These are phyloP conservation scores for Acridotheres tristis DNA, from an alignment of 2,797 vertebrate species.

Conservation along the genomic window DNA sequence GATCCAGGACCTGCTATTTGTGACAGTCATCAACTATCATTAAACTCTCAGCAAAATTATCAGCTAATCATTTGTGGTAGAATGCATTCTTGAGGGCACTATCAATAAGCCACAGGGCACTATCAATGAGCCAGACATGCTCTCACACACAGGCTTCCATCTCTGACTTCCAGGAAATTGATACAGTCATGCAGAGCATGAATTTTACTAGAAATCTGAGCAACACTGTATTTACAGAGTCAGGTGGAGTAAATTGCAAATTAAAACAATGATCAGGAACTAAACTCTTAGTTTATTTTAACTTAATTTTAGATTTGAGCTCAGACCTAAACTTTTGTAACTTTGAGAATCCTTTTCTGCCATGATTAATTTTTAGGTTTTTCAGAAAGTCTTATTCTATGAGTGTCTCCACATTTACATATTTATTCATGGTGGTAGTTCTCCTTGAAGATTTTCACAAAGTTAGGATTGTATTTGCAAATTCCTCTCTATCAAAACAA, in stretches of 20 bases:
- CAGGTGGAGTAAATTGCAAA: neutral
- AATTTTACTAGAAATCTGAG: neutral
- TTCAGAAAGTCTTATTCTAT: neutral
- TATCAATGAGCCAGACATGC: neutral
- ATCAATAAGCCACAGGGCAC: neutral
- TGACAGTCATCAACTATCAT: neutral
- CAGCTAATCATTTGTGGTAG: neutral
- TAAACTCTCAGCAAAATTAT: neutral
- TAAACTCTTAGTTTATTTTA: neutral
- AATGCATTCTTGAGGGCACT: neutral
- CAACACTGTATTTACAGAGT: neutral
- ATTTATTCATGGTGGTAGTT: neutral
- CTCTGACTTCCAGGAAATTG: neutral
- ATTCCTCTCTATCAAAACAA: neutral
- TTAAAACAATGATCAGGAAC: neutral
- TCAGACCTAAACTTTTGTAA: neutral
- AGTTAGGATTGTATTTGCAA: neutral
- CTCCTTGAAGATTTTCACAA: neutral
- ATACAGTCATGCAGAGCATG: neutral
- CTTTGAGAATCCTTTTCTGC: neutral
- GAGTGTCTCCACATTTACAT: neutral
- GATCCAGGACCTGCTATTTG: neutral
- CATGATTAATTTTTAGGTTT: neutral
- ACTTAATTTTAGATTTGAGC: neutral
- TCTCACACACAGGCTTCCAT: neutral